Conservation (phyloP, 2,797 vertebrate species). For the Tachyglossus aculeatus region DNA sequence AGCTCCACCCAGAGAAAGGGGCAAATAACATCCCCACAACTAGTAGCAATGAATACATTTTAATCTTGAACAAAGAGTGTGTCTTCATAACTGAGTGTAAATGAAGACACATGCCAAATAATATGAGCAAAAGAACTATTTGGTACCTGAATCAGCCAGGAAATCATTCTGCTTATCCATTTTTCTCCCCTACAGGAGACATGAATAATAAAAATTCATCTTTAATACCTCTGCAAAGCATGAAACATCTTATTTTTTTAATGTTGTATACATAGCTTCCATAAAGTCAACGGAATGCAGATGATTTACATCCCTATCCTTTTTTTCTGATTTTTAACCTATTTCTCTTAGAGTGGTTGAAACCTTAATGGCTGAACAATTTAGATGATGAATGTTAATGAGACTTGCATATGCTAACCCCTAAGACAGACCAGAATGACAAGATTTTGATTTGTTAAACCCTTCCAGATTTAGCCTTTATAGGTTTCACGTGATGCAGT, state of each 20-base stretch:
- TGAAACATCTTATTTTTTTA: not conserved
- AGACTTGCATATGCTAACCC: slow-evolving; percentile 40
- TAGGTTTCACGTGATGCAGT: slow-evolving; percentile 15
- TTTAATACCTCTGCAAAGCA: not conserved
- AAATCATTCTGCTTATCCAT: too few species aligned
- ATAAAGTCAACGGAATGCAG: slow-evolving; percentile 13
- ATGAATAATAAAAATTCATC: not conserved
- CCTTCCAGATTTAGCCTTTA: slow-evolving; percentile 43
- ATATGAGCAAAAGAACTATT: too few species aligned
- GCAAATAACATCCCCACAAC: too few species aligned
- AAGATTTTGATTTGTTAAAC: slow-evolving; percentile 40
- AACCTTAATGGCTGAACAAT: slow-evolving; percentile 17
- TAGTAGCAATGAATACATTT: too few species aligned
- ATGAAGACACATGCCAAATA: too few species aligned
- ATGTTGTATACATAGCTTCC: not conserved
- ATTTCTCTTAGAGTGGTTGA: slow-evolving; percentile 27
- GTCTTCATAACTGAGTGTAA: too few species aligned
- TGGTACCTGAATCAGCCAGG: too few species aligned
- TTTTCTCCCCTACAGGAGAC: too few species aligned
- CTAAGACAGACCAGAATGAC: slow-evolving; percentile 25
- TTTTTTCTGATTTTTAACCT: slow-evolving; percentile 34
- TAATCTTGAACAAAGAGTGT: too few species aligned
- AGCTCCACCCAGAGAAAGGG: too few species aligned
- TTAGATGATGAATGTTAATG: slow-evolving; percentile 41
- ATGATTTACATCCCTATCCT: slow-evolving; percentile 32